Conservation (phyloP, 2,888 invertebrate species). For the Harmothoe impar region DNA sequence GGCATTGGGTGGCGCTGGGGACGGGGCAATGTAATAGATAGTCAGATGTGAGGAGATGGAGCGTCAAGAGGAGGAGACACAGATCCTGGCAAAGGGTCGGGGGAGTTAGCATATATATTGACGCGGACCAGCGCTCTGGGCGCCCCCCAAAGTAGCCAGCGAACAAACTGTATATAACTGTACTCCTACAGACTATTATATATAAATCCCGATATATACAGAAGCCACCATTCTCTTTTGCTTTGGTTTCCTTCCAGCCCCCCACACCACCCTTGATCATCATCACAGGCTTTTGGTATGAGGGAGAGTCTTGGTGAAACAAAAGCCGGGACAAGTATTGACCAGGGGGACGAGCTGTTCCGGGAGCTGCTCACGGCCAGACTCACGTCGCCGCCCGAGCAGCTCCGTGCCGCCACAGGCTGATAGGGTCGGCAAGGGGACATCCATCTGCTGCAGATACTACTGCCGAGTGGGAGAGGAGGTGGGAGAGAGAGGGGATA, state of each 20-base stretch:
- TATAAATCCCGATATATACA: background rate
- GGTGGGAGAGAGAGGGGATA: background rate
- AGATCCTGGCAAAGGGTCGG: constrained; percentile 41
- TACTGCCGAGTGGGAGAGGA: background rate
- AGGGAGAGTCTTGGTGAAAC: constrained; percentile 30
- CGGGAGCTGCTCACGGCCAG: constrained; percentile 22
- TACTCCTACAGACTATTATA: constrained; percentile 6
- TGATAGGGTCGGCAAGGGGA: constrained; percentile 34
- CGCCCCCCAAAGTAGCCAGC: background rate
- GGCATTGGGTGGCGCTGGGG: constrained; percentile 8
- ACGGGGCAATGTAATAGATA: constrained; percentile 37
- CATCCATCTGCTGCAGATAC: background rate
- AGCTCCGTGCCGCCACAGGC: constrained; percentile 43
- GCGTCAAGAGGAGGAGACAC: constrained; percentile 19
- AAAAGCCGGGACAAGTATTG: constrained; percentile 39
- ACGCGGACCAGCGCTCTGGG: background rate
- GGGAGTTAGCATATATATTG: constrained; percentile 39
- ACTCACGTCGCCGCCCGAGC: background rate
- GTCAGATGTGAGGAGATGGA: constrained; percentile 45
- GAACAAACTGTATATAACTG: background rate
- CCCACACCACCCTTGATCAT: background rate
- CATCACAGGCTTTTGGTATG: constrained; percentile 14
- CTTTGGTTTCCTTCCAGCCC: background rate
- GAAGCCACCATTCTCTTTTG: background rate
- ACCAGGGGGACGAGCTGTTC: constrained; percentile 17